A percentile compares a stretch with the other conserved stretches of the same genome.
Evolutionary conservation across 2,113 vertebrate species (phyloP).

Genomic region (Agelaius phoeniceus): DNA sequence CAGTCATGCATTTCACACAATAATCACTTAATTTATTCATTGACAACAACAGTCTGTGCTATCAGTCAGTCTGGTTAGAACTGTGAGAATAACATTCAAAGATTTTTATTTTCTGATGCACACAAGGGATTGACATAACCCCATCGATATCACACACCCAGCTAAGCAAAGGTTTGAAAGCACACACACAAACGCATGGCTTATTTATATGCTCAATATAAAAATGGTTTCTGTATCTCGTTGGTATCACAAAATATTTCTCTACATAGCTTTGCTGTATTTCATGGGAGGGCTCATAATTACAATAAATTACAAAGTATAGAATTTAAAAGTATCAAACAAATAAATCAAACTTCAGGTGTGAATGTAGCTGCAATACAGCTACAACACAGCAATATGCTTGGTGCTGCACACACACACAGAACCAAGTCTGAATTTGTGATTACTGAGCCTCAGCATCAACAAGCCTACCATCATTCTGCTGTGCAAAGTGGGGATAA

Average conservation of each 20-base stretch:
- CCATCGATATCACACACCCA: neutral
- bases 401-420: neutral
- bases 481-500: neutral
- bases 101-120: neutral
- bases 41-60: neutral
- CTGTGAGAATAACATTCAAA: neutral
- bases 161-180: neutral
- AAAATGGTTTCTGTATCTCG: neutral
- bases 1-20: neutral
- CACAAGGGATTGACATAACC: neutral
- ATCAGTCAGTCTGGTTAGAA: neutral
- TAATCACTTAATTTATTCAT: neutral
- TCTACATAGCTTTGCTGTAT: neutral
- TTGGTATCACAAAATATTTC: neutral
- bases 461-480: neutral
- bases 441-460: neutral
- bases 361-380: neutral
- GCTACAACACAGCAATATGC: neutral
- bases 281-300: neutral
- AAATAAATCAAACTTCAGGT: neutral
- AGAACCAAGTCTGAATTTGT: neutral
- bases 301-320: neutral
- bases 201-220: neutral
- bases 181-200: neutral
- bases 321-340: neutral